Percentiles rank a stretch among this genome's conserved stretches.
Evolutionary conservation across 2,113 vertebrate species (phyloP).

Genomic region (Sakesphorus luctuosus): DNA sequence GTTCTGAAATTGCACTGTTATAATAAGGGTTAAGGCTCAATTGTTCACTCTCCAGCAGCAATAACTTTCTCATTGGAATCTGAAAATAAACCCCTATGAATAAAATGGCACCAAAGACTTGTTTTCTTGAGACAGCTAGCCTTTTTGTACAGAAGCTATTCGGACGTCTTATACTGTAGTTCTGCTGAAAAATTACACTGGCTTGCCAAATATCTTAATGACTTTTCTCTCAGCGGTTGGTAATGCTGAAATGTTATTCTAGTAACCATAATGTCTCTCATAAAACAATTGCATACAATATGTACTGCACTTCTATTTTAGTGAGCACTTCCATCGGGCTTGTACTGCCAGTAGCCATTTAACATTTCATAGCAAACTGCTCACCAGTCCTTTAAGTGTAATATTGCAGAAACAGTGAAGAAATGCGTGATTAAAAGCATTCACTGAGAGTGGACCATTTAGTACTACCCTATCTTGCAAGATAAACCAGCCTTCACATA

Average conservation of each 20-base stretch:
- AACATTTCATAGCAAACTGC: constrained; percentile 79
- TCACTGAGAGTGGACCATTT: constrained; percentile 81
- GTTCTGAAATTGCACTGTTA: constrained; percentile 52
- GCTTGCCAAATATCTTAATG: constrained; percentile 86
- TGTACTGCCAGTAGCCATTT: constrained; percentile 76
- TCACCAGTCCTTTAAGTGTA: constrained; percentile 80
- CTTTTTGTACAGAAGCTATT: constrained; percentile 68
- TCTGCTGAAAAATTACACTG: constrained; percentile 80
- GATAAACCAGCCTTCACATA: constrained; percentile 84
- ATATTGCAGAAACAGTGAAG: constrained; percentile 81
- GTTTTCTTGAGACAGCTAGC: constrained; percentile 68
- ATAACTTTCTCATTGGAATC: constrained; percentile 67
- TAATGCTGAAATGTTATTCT: constrained; percentile 88
- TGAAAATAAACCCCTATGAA: constrained; percentile 73
- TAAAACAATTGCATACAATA: constrained; percentile 87
- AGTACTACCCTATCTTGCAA: constrained; percentile 76
- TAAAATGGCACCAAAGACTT: constrained; percentile 66
- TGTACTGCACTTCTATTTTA: constrained; percentile 83
- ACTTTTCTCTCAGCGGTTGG: constrained; percentile 85
- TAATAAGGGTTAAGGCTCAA: constrained; percentile 67
- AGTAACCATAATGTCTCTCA: constrained; percentile 84
- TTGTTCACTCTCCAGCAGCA: constrained; percentile 48
- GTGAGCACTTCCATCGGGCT: constrained; percentile 78
- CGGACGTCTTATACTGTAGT: constrained; percentile 75
- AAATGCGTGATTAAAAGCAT: constrained; percentile 88